Evolutionary conservation across 2,113 vertebrate species (phyloP).

Genomic region (Hyaena hyaena): DNA sequence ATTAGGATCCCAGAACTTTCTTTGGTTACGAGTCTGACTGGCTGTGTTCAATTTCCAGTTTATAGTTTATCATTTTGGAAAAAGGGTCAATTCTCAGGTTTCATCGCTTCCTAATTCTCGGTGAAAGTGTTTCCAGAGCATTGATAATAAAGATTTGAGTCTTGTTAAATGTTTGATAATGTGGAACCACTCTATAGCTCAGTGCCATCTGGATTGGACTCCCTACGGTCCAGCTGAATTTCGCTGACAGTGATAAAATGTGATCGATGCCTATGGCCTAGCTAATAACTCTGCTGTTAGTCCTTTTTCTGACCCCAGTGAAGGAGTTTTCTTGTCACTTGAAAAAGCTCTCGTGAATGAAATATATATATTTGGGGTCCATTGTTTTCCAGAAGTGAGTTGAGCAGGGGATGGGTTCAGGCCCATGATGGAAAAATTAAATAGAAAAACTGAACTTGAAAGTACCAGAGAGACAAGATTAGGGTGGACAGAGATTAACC

Average conservation of each 20-base stretch:
- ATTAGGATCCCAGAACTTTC: background rate
- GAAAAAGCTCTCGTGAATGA: background rate
- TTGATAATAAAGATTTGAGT: background rate
- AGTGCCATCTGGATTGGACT: background rate
- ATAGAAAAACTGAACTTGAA: background rate
- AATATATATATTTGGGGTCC: background rate
- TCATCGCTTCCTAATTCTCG: slow-evolving; percentile 35
- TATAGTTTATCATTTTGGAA: background rate
- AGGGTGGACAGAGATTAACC: background rate
- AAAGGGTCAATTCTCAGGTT: background rate
- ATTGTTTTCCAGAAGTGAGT: slow-evolving; percentile 1
- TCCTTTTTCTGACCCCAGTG: slow-evolving; percentile 7
- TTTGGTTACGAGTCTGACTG: background rate
- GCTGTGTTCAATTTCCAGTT: background rate
- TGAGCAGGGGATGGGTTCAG: background rate
- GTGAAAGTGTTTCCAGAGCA: background rate
- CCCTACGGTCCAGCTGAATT: background rate
- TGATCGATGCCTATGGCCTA: background rate
- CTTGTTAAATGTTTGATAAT: background rate
- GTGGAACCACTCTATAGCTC: background rate
- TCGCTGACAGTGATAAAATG: background rate
- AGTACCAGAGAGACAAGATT: background rate
- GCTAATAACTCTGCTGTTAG: background rate
- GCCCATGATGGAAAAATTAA: background rate
- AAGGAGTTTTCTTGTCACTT: slow-evolving; percentile 12